Percentiles rank a stretch among this genome's conserved stretches.
phyloP scores from a whole-genome alignment of 2,797 vertebrate species.

The Microctenopoma steveboyesi region DNA sequence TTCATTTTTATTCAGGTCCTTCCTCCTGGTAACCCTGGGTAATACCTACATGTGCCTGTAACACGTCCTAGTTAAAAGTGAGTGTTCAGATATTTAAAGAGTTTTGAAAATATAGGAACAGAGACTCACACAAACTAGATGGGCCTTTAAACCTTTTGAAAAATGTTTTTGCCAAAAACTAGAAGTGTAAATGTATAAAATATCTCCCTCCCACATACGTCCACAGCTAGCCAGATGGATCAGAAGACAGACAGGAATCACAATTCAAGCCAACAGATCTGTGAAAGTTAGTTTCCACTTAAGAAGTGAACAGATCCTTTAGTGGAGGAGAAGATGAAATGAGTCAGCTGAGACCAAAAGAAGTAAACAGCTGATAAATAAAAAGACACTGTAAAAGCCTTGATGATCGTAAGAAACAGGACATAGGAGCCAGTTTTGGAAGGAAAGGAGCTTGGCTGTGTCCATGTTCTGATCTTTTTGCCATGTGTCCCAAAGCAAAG shows the following conservation, averaged over 20 bases:
- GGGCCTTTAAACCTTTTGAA: slow-evolving; percentile 24
- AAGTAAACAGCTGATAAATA: not conserved
- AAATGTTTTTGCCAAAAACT: slow-evolving; percentile 47
- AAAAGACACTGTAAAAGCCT: not conserved
- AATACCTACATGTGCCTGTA: slow-evolving; percentile 76
- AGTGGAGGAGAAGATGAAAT: slow-evolving; percentile 27
- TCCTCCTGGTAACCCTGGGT: slow-evolving; percentile 53
- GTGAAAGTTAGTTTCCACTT: slow-evolving; percentile 22
- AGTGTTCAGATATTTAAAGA: slow-evolving; percentile 23
- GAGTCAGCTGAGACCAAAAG: slow-evolving; percentile 46
- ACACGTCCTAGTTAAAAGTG: slow-evolving; percentile 42
- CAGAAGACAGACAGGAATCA: slow-evolving; percentile 12
- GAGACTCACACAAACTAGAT: slow-evolving; percentile 20
- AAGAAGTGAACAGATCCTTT: slow-evolving; percentile 38
- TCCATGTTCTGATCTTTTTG: slow-evolving; percentile 13
- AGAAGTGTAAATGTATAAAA: slow-evolving; percentile 37
- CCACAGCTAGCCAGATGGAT: slow-evolving; percentile 28
- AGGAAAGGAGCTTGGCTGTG: not conserved
- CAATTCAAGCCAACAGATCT: slow-evolving; percentile 22
- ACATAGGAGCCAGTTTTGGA: not conserved
- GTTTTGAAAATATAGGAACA: slow-evolving; percentile 7
- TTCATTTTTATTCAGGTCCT: slow-evolving; percentile 67
- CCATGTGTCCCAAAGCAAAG: slow-evolving; percentile 39
- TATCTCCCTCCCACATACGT: slow-evolving; percentile 41
- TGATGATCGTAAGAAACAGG: slow-evolving; percentile 3